Evolutionary conservation across 2,113 vertebrate genomes (phyloP), one percentile per base, ranked within the genome.

Genomic region (Ceyx margarethae): DNA sequence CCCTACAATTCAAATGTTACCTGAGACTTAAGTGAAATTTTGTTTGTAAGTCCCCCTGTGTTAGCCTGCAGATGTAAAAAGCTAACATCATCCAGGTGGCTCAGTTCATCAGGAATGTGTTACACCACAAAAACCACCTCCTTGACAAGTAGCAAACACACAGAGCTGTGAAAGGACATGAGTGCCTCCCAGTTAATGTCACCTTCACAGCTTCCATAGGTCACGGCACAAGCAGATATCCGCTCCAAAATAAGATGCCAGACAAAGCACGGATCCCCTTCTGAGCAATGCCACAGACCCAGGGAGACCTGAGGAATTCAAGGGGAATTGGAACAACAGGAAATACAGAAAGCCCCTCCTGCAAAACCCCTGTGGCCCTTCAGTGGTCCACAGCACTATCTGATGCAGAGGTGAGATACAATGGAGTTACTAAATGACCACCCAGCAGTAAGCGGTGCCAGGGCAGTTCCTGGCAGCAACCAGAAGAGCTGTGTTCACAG

Each of bases 131-230:
- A 83, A 57, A 2, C 25, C 72, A 73, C 68, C 18, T 57, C 54
- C 42, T 87, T 85, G 73, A 72, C 79, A 82, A 87, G 91, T 57
- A 87, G 92, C 78, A 81, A 48, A 67, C 75, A 81, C 3, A 1
- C 57, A 61, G 69, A 90, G 76, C 79, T 9, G 72, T 51, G 66
- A 93, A 96, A 95, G 92, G 79, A 87, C 89, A 56, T 4, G 46
- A 0, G 5, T 91, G 81, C 89, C 89, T 94, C 68, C 68, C 78
- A 82, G 90, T 82, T 96, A 95, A 95, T 93, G 94, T 93, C 91
- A 95, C 87, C 93, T 95, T 95, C 91, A 85, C 89, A 93, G 89
- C 73, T 94, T 79, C 93, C 72, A 68, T 18, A 89, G 85, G 91
- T 93, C 91, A 95, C 9, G 4, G 87, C 81, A 64, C 89, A 80